Percentiles rank a stretch among this genome's conserved stretches.
phyloP scores from a whole-genome alignment of 2,113 vertebrate genomes.

The Notothenia rossii region DNA sequence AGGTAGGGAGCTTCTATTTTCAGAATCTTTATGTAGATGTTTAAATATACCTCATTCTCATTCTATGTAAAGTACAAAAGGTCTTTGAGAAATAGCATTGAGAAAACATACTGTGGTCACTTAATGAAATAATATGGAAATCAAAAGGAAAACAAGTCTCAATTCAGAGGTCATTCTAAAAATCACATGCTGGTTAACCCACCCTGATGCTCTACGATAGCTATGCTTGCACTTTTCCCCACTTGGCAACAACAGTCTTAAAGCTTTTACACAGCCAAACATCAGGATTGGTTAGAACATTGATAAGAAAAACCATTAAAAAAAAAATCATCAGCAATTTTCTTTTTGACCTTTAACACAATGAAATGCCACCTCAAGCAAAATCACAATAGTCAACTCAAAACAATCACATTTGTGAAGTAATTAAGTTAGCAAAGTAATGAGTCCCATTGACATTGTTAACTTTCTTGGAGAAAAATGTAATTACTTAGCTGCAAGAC shows the following conservation, averaged over 20 bases:
- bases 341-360: not conserved
- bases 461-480: not conserved
- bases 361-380: too few species aligned
- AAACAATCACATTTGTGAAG: not conserved
- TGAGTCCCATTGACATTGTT: not conserved
- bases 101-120: not conserved
- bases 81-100: not conserved
- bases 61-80: not conserved
- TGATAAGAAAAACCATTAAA: not conserved
- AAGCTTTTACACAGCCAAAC: not conserved
- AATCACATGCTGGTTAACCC: conserved; percentile 48
- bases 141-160: not conserved
- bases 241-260: conserved; percentile 31
- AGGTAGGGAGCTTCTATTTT: conserved; percentile 29
- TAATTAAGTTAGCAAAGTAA: not conserved
- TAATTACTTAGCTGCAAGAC: not conserved
- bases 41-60: not conserved
- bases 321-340: not conserved
- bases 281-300: not conserved
- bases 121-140: conserved; percentile 11
- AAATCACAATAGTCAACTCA: not conserved
- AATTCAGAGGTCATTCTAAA: conserved; percentile 24
- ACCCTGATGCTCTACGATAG: conserved; percentile 21
- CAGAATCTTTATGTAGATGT: not conserved
- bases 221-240: conserved; percentile 50